Evolutionary conservation across 2,797 vertebrate species (phyloP), one percentile per base, ranked within the genome.

Genomic region (Megalops cyprinoides): DNA sequence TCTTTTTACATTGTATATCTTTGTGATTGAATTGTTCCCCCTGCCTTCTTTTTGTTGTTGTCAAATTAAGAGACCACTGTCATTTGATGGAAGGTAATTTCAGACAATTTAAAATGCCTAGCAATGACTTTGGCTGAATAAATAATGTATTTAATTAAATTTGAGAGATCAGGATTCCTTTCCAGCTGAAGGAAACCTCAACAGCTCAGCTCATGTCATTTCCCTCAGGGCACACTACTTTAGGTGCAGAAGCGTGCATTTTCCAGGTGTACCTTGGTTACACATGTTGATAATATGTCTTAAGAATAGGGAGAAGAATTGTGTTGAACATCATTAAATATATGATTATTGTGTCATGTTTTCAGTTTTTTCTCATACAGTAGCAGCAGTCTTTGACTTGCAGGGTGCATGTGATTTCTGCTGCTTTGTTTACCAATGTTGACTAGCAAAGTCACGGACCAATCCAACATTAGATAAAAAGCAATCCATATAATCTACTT

Each of bases 81-180:
- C 15, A 34, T 31, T 25, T 15, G 44, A 75, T 49, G 25, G 46
- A 48, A 49, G 51, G 46, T 46, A 23, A 74, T 44, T 74, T 46
- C 69, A 46, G 69, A 34, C 42, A n/a, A 25, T 37, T 46, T 7
- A n/a, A 74, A 46, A 74, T 69, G 44, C 25, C 18, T 3, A 20
- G 55, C 55, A 58, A 58, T 58, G 3, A 58, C 3, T 74, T 58
- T 48, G 71, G 55, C 39, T 10, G 28, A 39, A 44, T 49, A 74
- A 48, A 49, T 75, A 80, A 62, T n/a, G 49, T 28, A 25, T 23
- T 48, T 58, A 74, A 74, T 65, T 46, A 80, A 20, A 80, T 75
- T 14, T 79, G 42, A n/a, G 65, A 49, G 42, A 69, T 42, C 34
- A 14, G 34, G 5, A 34, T n/a, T 44, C 15, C 39, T 69, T 37